Conservation (phyloP, 2,888 invertebrate species). For the Cataglyphis altisquamis region DNA sequence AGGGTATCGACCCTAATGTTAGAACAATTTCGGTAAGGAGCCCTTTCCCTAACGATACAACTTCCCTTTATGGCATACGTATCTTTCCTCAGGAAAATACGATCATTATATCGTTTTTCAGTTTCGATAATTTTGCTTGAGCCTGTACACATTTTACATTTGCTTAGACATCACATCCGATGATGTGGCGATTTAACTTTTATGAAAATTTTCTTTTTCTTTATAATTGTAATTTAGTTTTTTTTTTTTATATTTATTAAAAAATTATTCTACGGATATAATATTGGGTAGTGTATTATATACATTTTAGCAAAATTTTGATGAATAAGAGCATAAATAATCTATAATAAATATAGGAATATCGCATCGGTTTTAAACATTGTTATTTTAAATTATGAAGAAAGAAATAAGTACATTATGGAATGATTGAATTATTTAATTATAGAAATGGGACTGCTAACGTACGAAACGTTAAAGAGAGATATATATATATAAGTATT, state of each 20-base stretch:
- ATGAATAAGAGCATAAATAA: slow-evolving; percentile 1
- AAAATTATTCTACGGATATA: neutral
- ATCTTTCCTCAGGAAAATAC: neutral
- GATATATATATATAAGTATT: neutral
- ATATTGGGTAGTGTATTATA: slow-evolving; percentile 4
- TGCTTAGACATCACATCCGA: neutral
- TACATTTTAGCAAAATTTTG: neutral
- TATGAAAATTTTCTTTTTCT: neutral
- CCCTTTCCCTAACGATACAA: slow-evolving; percentile 6
- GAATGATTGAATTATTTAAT: slow-evolving; percentile 21
- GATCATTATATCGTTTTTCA: neutral
- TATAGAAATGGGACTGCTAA: slow-evolving; percentile 1
- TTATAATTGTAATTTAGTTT: neutral
- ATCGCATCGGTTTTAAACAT: neutral
- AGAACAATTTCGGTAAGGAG: slow-evolving; percentile 17
- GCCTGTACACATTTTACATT: neutral
- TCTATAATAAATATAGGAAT: slow-evolving; percentile 12
- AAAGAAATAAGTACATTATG: slow-evolving; percentile 14
- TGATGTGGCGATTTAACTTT: neutral
- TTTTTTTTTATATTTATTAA: neutral
- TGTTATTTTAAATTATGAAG: neutral
- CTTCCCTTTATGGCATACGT: slow-evolving; percentile 13
- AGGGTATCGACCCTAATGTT: slow-evolving; percentile 74
- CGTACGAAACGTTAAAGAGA: neutral
- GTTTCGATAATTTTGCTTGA: neutral